Base-by-base conservation (phyloP, 2,113 vertebrate genomes). In the Cyprinodon tularosa region DNA sequence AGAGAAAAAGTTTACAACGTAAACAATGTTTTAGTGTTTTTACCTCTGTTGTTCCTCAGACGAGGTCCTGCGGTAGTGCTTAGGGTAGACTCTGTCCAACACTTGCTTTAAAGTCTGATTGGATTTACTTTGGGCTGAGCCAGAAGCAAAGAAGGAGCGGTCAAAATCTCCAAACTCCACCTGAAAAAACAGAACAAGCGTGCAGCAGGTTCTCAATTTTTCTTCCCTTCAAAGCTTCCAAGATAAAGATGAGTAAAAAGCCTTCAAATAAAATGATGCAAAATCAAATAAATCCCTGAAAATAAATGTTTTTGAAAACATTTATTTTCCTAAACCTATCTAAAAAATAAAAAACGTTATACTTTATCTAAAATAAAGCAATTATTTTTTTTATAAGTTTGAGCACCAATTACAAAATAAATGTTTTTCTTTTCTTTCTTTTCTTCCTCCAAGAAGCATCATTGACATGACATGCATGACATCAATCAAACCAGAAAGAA, bases 81-180 rank as follows among this genome's bases (percentile, higher is more conserved):
- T 97, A 0, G 97, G 97, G 82, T 98, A 99, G 88, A 98, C 98
- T 86, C 94, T 95, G 75, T 99, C 97, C 89, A 99, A 85, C 85
- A 96, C 96, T 91, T 98, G 97, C 75, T 96, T 98, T 63, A 99
- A 84, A 13, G 94, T 96, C 87, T 98, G 97, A 80, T 90, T 97
- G 45, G 94, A 95, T 84, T 98, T 99, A 62, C 94, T 94, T 38
- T 95, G 96, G 36, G 93, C 92, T 15, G 91, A 94, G 64, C 95
- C 90, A 70, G 95, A 93, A 77, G 94, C 94, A 68, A 95, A 96
- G 84, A 97, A 96, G 20, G 97, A 96, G 69, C 95, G 94, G 86
- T 98, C 97, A 86, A 97, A 99, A 90, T 99, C 97, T 74, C 97
- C 98, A 87, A 96, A 96, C 76, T 99, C 97, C 78, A 99, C 95